Base-by-base conservation (phyloP, 1,140 invertebrate genomes). In the Parapsyche elsis region DNA sequence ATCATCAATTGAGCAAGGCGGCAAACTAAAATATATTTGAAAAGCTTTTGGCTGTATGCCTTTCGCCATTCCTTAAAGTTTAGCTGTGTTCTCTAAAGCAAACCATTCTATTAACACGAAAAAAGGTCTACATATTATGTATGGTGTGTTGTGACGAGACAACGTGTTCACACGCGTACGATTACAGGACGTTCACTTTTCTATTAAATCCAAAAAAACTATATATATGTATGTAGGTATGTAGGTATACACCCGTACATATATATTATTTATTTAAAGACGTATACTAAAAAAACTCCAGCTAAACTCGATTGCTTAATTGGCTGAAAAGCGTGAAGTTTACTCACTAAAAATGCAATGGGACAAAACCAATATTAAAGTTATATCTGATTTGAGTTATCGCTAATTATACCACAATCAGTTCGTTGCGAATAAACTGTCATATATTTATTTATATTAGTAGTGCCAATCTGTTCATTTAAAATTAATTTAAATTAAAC, bases 261-360 rank as follows among this genome's bases (percentile, higher is more conserved):
- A 4, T 38, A 38, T 38, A 38, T 53, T 53, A 53, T 53, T 53
- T 2, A 53, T 53, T 53, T 53, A 12, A 16, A 4, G 49, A 14
- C 5, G 12, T 46, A 12, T 46, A 46, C 12, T 46, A 53, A 53
- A 53, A 2, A 53, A 53, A 83, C 81, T 79, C 79, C 82, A 83
- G 82, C 82, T 81, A 81, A 83, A 80, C 82, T 83, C 79, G 30
- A 45, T 59, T 64, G 77, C 80, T 75, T 78, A 80, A 79, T 79
- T 80, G 71, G 80, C 82, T 71, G 80, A 81, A 80, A 83, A 83
- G 82, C 82, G 82, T 83, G 82, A 77, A 44, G 75, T 77, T 77
- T 83, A 81, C 82, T 77, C 73, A 83, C 82, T 81, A 81, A 81
- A 71, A 81, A 83, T 83, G 82, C 82, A 83, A 80, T 80, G 45